phyloP scores from a whole-genome alignment of 37 sponge, comb jelly and placozoan genomes.

The Cliona cf. orientalis region DNA sequence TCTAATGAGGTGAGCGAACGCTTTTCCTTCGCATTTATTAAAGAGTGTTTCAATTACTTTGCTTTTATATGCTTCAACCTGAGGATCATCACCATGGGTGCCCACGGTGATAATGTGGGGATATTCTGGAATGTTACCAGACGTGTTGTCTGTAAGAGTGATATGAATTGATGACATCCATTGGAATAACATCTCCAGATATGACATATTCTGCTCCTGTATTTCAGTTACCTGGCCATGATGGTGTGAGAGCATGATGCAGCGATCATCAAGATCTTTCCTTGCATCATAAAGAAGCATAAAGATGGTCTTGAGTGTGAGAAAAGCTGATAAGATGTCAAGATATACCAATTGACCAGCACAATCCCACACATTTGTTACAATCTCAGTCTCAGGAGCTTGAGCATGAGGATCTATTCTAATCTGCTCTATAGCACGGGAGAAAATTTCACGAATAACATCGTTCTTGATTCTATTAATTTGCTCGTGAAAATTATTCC shows the following conservation, averaged over 20 bases:
- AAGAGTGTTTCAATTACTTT: neutral
- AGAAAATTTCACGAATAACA: neutral
- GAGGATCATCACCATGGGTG: constrained; percentile 46
- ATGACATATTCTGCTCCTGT: neutral
- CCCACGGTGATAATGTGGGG: constrained; percentile 39
- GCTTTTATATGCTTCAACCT: neutral
- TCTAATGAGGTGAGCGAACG: constrained; percentile 3
- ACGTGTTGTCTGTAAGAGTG: neutral
- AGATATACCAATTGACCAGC: constrained; percentile 63
- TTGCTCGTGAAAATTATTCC: too few relatives aligned
- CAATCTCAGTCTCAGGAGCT: constrained; percentile 3
- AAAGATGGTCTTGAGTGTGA: constrained; percentile 43
- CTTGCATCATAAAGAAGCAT: constrained; percentile 62
- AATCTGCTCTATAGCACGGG: neutral
- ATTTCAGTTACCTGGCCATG: constrained; percentile 5
- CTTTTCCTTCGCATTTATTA: constrained; percentile 24
- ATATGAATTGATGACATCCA: constrained; percentile 57
- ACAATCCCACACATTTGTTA: constrained; percentile 67
- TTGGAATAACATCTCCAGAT: constrained; percentile 19
- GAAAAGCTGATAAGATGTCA: constrained; percentile 51
- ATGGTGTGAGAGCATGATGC: neutral
- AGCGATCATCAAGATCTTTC: constrained; percentile 11
- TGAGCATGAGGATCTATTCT: neutral
- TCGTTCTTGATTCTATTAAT: too few relatives aligned
- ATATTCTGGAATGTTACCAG: neutral